Base-by-base conservation (phyloP, 2,113 vertebrate species). In the Rhabdomys dilectus region DNA sequence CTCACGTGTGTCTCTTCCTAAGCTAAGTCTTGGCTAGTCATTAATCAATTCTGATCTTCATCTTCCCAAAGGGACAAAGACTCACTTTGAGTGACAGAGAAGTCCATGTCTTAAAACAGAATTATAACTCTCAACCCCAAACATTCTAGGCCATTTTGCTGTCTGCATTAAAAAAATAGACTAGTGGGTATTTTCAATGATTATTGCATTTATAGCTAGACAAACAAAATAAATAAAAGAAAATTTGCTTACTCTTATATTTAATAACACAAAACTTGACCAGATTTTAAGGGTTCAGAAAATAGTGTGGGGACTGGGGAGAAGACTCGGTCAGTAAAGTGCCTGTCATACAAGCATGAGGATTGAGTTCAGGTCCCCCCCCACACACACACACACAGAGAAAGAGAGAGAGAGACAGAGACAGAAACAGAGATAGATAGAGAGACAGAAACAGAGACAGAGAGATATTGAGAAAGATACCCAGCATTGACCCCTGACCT, bases 151-250 rank as follows among this genome's bases (percentile, higher is more conserved):
- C 39, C 62, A 17, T 78, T 92, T 86, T 88, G 13, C 29, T 85
- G 17, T 73, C 31, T 9, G n/a, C 53, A 39, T 88, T 92, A 80
- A 89, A 80, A 80, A 78, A 56, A 76, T 72, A 89, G 12, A 76
- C 31, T 45, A 96, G 81, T 75, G 2, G 19, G 31, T 80, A 39
- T 88, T 89, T 95, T 91, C 62, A 70, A 48, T 66, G 42, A 53
- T 70, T 16, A 84, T 68, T 78, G 6, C 53, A 78, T 92, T 45
- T 91, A 53, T 8, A 7, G 88, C 29, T 89, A 87, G 51, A 82
- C 19, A 60, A 72, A 39, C 7, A 31, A 95, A 24, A 73, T 88
- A 81, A 90, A 94, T 85, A 82, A 42, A 58, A 82, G n/a, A 95
- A 80, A 91, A 56, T 78, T 58, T 5, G 56, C 58, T 87, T 82